phyloP scores from a whole-genome alignment of 2,113 vertebrate species.

The Hassar affinis region DNA sequence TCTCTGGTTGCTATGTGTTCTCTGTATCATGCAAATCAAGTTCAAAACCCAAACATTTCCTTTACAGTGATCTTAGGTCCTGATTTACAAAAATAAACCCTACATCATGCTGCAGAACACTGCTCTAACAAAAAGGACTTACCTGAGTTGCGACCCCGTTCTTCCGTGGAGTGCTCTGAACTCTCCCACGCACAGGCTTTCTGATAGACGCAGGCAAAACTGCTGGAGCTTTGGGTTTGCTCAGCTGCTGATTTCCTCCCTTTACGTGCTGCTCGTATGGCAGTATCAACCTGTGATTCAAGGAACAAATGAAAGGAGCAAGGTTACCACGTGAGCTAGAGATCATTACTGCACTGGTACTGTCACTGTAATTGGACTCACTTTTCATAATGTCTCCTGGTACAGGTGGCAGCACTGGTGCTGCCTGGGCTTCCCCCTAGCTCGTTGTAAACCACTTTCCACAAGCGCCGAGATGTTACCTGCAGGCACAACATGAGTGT shows the following conservation, averaged over 20 bases:
- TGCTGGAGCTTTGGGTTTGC: slow-evolving; percentile 30
- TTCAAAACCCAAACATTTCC: not conserved
- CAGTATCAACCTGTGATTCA: slow-evolving; percentile 55
- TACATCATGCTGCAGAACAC: not conserved
- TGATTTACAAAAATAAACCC: not conserved
- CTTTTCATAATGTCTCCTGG: slow-evolving; percentile 80
- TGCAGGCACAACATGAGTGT: slow-evolving; percentile 43
- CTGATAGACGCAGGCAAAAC: not conserved
- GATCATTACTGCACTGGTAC: not conserved
- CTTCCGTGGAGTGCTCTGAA: slow-evolving; percentile 13
- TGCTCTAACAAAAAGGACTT: not conserved
- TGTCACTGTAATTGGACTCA: slow-evolving; percentile 42
- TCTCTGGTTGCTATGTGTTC: not conserved
- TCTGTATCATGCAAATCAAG: not conserved
- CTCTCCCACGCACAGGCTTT: slow-evolving; percentile 35
- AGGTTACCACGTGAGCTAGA: not conserved
- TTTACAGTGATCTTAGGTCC: not conserved
- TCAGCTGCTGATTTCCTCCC: slow-evolving; percentile 60
- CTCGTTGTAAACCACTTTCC: slow-evolving; percentile 80
- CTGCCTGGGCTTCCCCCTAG: slow-evolving; percentile 78
- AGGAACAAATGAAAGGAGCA: not conserved
- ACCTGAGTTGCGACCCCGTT: slow-evolving; percentile 34
- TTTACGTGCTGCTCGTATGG: slow-evolving; percentile 72
- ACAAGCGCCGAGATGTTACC: slow-evolving; percentile 74
- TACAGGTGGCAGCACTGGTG: slow-evolving; percentile 81